phyloP scores from a whole-genome alignment of 2,888 invertebrate species.

The Drosophila fulvimacula region DNA sequence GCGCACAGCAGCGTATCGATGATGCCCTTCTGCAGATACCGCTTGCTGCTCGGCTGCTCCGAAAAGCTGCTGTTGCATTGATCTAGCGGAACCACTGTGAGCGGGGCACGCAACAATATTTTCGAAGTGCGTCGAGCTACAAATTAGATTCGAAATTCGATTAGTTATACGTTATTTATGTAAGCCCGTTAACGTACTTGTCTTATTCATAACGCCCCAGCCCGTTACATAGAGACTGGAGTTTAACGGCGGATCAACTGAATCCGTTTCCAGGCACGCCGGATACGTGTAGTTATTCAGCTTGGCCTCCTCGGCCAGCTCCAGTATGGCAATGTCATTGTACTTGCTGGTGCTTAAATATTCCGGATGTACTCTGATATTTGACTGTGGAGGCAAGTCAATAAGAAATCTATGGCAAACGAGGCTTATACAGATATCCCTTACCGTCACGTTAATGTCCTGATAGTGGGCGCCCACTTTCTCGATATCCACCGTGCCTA shows the following conservation, averaged over 20 bases:
- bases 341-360: conserved; percentile 72
- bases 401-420: background rate
- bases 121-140: conserved; percentile 56
- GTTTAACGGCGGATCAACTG: conserved; percentile 68
- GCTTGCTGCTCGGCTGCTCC: conserved; percentile 26
- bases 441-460: conserved; percentile 64
- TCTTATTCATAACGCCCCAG: conserved; percentile 78
- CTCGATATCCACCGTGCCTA: conserved; percentile 75
- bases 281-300: conserved; percentile 56
- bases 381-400: conserved; percentile 42
- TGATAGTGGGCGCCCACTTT: conserved; percentile 42
- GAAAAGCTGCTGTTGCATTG: conserved; percentile 64
- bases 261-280: conserved; percentile 69
- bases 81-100: conserved; percentile 58
- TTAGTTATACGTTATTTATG: background rate
- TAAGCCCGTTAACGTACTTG: conserved; percentile 57
- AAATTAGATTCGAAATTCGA: background rate
- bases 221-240: conserved; percentile 73
- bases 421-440: background rate
- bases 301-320: conserved; percentile 53
- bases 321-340: conserved; percentile 79
- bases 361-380: conserved; percentile 67
- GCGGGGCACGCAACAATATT: conserved; percentile 69
- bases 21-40: conserved; percentile 63
- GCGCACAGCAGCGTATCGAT: conserved; percentile 69